Conservation (phyloP, 92 coral and sea anemone species). For the Isaurus tuberculatus region DNA sequence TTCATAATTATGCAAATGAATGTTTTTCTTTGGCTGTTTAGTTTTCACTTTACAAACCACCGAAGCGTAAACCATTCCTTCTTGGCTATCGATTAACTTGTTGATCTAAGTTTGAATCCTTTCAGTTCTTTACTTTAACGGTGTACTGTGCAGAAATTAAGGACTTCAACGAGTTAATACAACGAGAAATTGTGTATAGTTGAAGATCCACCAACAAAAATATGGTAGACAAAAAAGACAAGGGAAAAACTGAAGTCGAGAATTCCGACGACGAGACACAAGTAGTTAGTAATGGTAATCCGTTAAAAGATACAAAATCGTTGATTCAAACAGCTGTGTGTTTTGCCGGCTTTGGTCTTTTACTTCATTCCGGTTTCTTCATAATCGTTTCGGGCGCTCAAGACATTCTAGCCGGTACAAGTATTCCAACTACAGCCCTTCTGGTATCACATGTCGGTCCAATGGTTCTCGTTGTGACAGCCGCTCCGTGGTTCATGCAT, state of each 20-base stretch:
- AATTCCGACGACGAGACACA: background rate
- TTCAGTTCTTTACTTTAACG: background rate
- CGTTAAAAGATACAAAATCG: slow-evolving; percentile 32
- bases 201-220: background rate
- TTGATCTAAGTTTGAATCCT: background rate
- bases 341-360: slow-evolving; percentile 75
- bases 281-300: background rate
- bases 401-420: slow-evolving; percentile 82
- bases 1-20: background rate
- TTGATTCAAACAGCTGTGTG: slow-evolving; percentile 34
- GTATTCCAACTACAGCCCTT: slow-evolving; percentile 74
- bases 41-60: background rate
- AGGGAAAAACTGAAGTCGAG: background rate
- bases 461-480: slow-evolving; percentile 70
- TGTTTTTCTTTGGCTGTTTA: background rate
- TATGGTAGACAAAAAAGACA: background rate
- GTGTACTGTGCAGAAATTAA: background rate
- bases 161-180: background rate
- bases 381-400: slow-evolving; percentile 81
- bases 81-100: background rate
- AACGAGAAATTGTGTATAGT: background rate
- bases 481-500: slow-evolving; percentile 86
- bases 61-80: background rate
- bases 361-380: slow-evolving; percentile 66
- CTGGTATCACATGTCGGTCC: slow-evolving; percentile 83